Base-by-base conservation (phyloP, 2,113 vertebrate species). In the Melozone crissalis region DNA sequence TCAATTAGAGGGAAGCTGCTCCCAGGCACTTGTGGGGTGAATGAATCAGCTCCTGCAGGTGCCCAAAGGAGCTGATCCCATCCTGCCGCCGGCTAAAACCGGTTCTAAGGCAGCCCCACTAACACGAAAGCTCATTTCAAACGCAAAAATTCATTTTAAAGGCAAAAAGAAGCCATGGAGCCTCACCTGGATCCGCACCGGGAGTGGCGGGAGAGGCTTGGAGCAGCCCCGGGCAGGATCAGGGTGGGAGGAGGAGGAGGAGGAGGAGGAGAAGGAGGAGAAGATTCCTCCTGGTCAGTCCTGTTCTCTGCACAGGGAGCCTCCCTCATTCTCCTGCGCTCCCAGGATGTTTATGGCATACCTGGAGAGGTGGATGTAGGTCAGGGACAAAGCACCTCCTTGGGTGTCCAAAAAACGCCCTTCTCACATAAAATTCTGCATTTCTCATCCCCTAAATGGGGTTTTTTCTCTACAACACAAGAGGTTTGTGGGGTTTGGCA, bases 191-290 rank as follows among this genome's bases (percentile, higher is more conserved):
- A 20, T 15, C 35, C 5, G 12, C 68, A 76, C 13, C 16, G 6
- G 68, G 51, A 80, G 31, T 30, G 83, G 54, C 10, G 46, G 91
- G 71, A 80, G 68, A 87, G 57, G 86, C 43, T 51, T 9, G 2
- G 35, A 17, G n/a, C 8, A 27, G 65, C 55, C 61, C 35, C 49
- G 30, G 20, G 73, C 68, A 41, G 67, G 68, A 26, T 55, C 2
- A 31, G 46, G 16, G 88, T 77, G 83, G 96, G 95, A 76, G 94
- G 95, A 90, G 92, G 52, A 47, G 95, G 95, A 76, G 94, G 95
- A 90, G 92, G 52, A 90, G 92, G 52, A 43, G 41, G 41, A 43
- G 41, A 43, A 76, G 94, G 95, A 90, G 92, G 52, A 11, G 65
- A 81, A 49, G 91, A 84, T 95, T 57, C 68, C 86, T 94, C 58